A percentile compares a stretch with the other conserved stretches of the same genome.
Conservation (phyloP, 1,140 invertebrate species). For the Streblospio benedicti region DNA sequence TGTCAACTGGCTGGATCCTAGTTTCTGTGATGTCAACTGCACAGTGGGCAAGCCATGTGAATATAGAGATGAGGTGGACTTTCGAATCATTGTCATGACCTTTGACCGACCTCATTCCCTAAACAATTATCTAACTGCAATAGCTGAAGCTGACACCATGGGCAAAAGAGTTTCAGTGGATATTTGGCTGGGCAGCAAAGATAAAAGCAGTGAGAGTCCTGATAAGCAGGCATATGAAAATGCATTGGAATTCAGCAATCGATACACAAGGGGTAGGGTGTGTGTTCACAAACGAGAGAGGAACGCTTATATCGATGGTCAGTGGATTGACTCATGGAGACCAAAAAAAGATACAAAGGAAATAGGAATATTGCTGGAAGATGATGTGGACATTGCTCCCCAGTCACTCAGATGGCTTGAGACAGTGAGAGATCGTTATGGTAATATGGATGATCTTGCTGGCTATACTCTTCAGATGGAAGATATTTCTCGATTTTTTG, state of each 20-base stretch:
- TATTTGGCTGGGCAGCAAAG: too few species aligned
- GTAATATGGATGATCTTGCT: slow-evolving; percentile 18
- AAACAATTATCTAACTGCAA: too few species aligned
- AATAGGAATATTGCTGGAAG: slow-evolving; percentile 33
- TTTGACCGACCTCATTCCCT: slow-evolving; percentile 11
- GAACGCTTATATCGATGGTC: slow-evolving; percentile 31
- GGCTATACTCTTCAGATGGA: slow-evolving; percentile 13
- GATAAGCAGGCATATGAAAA: too few species aligned
- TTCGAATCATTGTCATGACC: slow-evolving; percentile 25
- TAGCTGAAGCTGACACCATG: too few species aligned
- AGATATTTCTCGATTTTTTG: too few species aligned
- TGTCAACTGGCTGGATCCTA: too few species aligned
- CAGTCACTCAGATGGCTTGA: slow-evolving; percentile 30
- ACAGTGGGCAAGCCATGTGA: slow-evolving; percentile 1
- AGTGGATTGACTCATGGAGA: slow-evolving; percentile 34
- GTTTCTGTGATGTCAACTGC: too few species aligned
- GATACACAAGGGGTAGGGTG: slow-evolving; percentile 22
- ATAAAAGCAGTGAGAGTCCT: too few species aligned
- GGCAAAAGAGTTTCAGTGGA: too few species aligned
- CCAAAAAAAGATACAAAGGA: slow-evolving; percentile 20
- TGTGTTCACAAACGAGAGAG: slow-evolving; percentile 26
- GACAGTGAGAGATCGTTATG: slow-evolving; percentile 29
- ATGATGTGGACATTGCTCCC: slow-evolving; percentile 32
- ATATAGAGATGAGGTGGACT: slow-evolving; percentile 9
- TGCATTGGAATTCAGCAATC: too few species aligned